A percentile compares a stretch with the other conserved stretches of the same genome.
phyloP scores from a whole-genome alignment of 2,888 invertebrate species.

The Byasa hedistus region DNA sequence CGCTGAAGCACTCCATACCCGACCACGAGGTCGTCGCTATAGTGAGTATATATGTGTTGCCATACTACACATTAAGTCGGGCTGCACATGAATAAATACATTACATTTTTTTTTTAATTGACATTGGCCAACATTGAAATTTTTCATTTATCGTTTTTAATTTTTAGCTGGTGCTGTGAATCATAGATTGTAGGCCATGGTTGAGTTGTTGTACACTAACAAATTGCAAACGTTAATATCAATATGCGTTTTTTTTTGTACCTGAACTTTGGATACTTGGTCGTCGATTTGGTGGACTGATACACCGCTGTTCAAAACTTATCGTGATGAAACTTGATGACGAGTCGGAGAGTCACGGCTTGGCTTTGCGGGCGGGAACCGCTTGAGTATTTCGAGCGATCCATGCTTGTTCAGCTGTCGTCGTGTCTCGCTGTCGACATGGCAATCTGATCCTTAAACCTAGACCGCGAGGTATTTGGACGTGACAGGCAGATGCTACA shows the following conservation, averaged over 20 bases:
- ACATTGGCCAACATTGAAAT: too few relatives aligned
- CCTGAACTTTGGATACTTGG: too few relatives aligned
- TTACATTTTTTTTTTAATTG: too few relatives aligned
- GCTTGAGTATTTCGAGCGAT: constrained; percentile 58
- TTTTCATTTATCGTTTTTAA: too few relatives aligned
- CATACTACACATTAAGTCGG: too few relatives aligned
- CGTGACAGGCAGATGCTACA: not conserved
- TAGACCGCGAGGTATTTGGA: not conserved
- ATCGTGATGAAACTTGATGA: constrained; percentile 77
- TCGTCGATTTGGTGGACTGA: too few relatives aligned
- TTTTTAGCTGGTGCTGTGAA: too few relatives aligned
- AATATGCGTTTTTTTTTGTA: too few relatives aligned
- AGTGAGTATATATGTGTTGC: constrained; percentile 80
- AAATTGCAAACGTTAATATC: too few relatives aligned
- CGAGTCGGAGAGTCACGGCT: constrained; percentile 66
- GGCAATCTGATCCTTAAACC: constrained; percentile 62
- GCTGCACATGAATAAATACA: too few relatives aligned
- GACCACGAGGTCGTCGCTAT: constrained; percentile 94
- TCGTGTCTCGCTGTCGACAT: constrained; percentile 56
- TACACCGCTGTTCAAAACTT: not conserved
- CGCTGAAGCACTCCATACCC: constrained; percentile 88
- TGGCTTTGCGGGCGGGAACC: constrained; percentile 39
- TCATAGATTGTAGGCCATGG: too few relatives aligned
- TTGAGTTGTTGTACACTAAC: too few relatives aligned
- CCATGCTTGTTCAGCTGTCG: constrained; percentile 38